Evolutionary conservation across 1,140 invertebrate genomes (phyloP).

Genomic region (Macrocentrus cingulum): DNA sequence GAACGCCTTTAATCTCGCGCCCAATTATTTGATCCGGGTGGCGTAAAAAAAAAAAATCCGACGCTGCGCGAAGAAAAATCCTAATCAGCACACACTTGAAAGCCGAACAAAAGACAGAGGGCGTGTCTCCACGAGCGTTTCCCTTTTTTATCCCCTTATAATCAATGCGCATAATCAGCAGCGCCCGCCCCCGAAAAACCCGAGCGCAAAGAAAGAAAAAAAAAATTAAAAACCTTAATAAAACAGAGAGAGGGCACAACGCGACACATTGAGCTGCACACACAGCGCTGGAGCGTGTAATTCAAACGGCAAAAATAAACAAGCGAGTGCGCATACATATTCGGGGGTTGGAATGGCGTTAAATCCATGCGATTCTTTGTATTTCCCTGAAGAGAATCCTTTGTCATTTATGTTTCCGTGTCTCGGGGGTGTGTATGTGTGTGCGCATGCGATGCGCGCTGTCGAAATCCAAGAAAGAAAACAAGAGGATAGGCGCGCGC

Average conservation of each 20-base stretch:
- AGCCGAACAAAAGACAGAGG: constrained; percentile 3
- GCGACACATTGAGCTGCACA: constrained; percentile 33
- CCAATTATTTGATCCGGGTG: constrained; percentile 25
- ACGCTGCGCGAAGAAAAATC: not conserved
- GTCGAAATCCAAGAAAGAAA: not conserved
- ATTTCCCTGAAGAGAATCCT: constrained; percentile 32
- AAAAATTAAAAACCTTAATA: constrained; percentile 9
- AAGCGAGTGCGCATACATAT: not conserved
- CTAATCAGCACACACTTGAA: not conserved
- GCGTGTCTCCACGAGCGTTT: constrained; percentile 29
- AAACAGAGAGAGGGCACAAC: not conserved
- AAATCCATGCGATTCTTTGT: constrained; percentile 43
- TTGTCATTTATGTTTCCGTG: constrained; percentile 53
- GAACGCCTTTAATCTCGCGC: constrained; percentile 30
- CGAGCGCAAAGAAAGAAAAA: not conserved
- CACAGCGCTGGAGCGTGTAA: constrained; percentile 19
- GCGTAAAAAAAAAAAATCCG: constrained; percentile 6
- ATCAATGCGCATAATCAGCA: constrained; percentile 46
- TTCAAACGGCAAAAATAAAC: constrained; percentile 17
- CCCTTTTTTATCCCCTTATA: constrained; percentile 35
- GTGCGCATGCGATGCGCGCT: constrained; percentile 5
- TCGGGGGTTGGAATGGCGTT: constrained; percentile 27
- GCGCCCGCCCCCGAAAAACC: constrained; percentile 19
- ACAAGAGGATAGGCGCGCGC: constrained; percentile 3
- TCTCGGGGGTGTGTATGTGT: constrained; percentile 45